Base-by-base conservation (phyloP, 2,888 invertebrate species). In the Morpho deidamia region DNA sequence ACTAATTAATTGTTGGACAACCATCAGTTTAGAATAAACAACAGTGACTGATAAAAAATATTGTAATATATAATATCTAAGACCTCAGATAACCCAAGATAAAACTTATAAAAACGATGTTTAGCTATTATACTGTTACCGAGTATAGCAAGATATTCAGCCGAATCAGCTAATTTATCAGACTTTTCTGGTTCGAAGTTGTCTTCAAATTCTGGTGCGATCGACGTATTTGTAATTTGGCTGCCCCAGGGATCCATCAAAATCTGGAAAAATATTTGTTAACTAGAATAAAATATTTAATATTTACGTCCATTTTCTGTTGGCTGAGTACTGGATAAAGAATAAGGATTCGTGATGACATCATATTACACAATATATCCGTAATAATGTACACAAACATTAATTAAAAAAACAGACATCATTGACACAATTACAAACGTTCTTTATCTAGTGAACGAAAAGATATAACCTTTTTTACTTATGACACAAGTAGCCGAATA, bases 111-210 rank as follows among this genome's bases (percentile, higher is more conserved):
- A 48, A 44, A 39, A 49, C 45, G 49, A 23, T 23, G 23, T 23
- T 23, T 23, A 23, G 23, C 23, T 23, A 23, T 23, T 23, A 23
- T 23, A 50, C 58, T 63, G 53, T 63, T 83, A 95, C 95, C 94
- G 66, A 95, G 90, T 61, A 91, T 80, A 57, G 92, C 92, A 51
- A 95, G 80, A 76, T 94, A 94, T 68, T 92, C 91, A 9, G 91
- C 90, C 1, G 94, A 94, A 69, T 93, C 93, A 0, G 92, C 90
- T 51, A 94, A 76, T 61, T 86, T 90, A 51, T 78, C 75, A 55
- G 76, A 68, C 32, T 64, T 65, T 55, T 72, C 68, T 34, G 91
- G 83, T 61, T 81, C 76, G 68, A 92, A 92, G 74, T 92, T 88
- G 66, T 92, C 92, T 76, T 92, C 92, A 64, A 93, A 92, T 69